Evolutionary conservation across 2,888 invertebrate genomes (phyloP), one percentile per base, ranked within the genome.

Genomic region (Asteroscopus sphinx): DNA sequence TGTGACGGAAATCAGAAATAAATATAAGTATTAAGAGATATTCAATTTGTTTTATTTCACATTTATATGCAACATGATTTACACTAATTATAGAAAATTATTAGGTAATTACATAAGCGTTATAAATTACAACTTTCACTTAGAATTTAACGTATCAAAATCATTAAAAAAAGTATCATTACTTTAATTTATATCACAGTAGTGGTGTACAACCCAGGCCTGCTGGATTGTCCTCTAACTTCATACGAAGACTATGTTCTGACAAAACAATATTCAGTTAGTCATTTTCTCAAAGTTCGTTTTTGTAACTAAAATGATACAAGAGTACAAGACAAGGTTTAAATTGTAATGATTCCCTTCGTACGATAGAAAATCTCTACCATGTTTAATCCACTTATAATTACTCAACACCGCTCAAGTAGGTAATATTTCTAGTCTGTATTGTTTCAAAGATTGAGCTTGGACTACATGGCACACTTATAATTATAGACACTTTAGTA

Each of bases 101-200:
- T 66, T 47, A n/a, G n/a, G n/a, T n/a, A 54, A 65, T 58, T 56
- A 48, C 42, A 53, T 57, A 28, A 59, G 39, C 25, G 47, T 68
- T 54, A 70, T 68, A 54, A 25, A 47, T 60, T 52, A 57, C 52
- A 65, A 64, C 13, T 53, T 37, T 6, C 40, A 57, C 48, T 55
- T 73, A 66, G 26, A 63, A 66, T 60, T 73, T 26, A 37, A 67
- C 16, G 1, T 53, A 61, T 49, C 46, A 72, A 61, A 70, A 72
- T 67, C 48, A 67, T 55, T 37, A 69, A 68, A 58, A 69, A 55
- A 53, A 49, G 49, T 67, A 68, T 55, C 45, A 42, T 68, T 48
- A 61, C 58, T 73, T 76, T 74, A 73, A 75, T 73, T 80, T 79
- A 84, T 87, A 88, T 88, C 86, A 87, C 87, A 88, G 86, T 71